Conservation (phyloP, 2,888 invertebrate genomes). For the Rhogogaster chlorosoma region DNA sequence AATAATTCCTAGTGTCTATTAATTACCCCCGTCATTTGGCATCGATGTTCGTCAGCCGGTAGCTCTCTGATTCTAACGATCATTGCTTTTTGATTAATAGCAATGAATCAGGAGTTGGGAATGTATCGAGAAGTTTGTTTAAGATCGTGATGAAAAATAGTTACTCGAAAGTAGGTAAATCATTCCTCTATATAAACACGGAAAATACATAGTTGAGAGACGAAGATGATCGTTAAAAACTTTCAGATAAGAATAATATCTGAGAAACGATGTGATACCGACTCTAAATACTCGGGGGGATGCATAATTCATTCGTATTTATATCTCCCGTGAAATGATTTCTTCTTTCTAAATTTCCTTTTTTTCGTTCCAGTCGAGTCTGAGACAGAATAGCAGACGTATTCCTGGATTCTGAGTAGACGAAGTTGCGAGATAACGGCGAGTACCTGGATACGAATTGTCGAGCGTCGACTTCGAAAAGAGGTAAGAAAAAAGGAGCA, state of each 20-base stretch:
- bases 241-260: background rate
- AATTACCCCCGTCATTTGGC: slow-evolving; percentile 70
- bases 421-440: slow-evolving; percentile 1
- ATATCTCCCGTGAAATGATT: background rate
- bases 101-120: background rate
- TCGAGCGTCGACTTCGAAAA: background rate
- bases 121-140: background rate
- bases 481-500: background rate
- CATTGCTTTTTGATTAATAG: background rate
- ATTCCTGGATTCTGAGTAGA: background rate
- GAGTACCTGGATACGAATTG: background rate
- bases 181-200: background rate
- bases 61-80: slow-evolving; percentile 13
- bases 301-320: background rate
- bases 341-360: background rate
- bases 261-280: background rate
- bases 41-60: slow-evolving; percentile 69
- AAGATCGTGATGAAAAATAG: too few species aligned
- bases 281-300: background rate
- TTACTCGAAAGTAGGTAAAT: too few species aligned
- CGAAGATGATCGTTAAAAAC: background rate
- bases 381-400: background rate
- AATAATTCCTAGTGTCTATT: slow-evolving; percentile 65
- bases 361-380: background rate
- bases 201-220: background rate